Percentiles rank a stretch among this genome's conserved stretches.
phyloP scores from a whole-genome alignment of 2,797 vertebrate genomes.

The Otus scops region DNA sequence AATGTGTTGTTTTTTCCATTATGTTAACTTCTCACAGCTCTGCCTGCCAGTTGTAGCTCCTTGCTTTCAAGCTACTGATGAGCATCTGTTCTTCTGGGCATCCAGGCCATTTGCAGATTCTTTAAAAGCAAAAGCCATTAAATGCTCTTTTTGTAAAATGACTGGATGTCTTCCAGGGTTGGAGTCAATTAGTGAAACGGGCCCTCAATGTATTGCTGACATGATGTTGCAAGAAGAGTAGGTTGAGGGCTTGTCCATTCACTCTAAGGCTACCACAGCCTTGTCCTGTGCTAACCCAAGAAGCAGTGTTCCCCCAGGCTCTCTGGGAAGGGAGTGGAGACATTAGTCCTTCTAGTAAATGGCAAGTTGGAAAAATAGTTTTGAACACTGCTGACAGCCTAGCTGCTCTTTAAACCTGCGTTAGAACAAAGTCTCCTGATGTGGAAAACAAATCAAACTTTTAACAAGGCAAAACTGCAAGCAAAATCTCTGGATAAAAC shows the following conservation, averaged over 20 bases:
- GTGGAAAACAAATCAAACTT: slow-evolving; percentile 30
- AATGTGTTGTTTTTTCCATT: slow-evolving; percentile 44
- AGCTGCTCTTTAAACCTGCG: not conserved
- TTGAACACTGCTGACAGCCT: not conserved
- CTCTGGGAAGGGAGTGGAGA: not conserved
- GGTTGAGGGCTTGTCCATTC: not conserved
- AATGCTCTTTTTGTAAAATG: not conserved
- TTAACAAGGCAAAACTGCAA: slow-evolving; percentile 12
- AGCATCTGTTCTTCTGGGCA: slow-evolving; percentile 34
- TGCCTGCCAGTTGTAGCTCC: slow-evolving; percentile 10
- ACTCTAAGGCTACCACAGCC: not conserved
- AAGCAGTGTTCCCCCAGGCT: not conserved
- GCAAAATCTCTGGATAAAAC: not conserved
- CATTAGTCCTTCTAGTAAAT: not conserved
- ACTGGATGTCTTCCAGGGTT: not conserved
- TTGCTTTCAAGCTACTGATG: slow-evolving; percentile 43
- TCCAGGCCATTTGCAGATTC: not conserved
- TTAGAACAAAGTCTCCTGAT: not conserved
- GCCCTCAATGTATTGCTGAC: not conserved
- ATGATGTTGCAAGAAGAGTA: not conserved
- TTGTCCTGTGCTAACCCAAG: not conserved
- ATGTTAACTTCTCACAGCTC: not conserved
- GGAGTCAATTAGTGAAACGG: not conserved
- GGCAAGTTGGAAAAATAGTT: not conserved
- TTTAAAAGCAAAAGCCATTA: slow-evolving; percentile 6